Percentiles rank a stretch among this genome's conserved stretches.
Conservation (phyloP, 2,888 invertebrate species). For the Scotopteryx bipunctaria region DNA sequence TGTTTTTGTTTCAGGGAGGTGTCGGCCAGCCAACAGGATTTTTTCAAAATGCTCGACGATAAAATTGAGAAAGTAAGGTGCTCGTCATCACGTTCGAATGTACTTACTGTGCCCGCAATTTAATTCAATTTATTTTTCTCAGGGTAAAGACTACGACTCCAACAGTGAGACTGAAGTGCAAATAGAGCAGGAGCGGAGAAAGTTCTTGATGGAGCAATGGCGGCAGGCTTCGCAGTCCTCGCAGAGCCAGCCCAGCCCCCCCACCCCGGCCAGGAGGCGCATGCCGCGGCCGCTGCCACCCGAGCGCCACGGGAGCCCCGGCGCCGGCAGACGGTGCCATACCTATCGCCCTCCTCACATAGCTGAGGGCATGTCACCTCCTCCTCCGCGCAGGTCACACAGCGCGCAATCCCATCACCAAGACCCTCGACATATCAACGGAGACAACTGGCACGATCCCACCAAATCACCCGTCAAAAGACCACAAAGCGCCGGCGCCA, state of each 20-base stretch:
- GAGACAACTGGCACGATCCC: conserved; percentile 72
- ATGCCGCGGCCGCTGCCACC: conserved; percentile 61
- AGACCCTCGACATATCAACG: conserved; percentile 64
- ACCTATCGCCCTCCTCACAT: conserved; percentile 63
- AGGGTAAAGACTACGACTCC: conserved; percentile 93
- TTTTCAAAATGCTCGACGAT: conserved; percentile 96
- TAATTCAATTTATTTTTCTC: conserved; percentile 32
- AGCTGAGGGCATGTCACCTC: conserved; percentile 72
- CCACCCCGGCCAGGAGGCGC: conserved; percentile 67
- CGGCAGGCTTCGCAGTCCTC: conserved; percentile 85
- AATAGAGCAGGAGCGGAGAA: conserved; percentile 86
- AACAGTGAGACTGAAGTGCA: conserved; percentile 89
- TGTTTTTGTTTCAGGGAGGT: conserved; percentile 86
- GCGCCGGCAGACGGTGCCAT: conserved; percentile 56
- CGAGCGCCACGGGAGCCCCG: conserved; percentile 71
- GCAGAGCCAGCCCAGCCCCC: conserved; percentile 64
- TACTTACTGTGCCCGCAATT: too few relatives aligned
- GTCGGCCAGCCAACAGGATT: conserved; percentile 94
- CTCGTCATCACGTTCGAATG: neutral
- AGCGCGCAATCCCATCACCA: conserved; percentile 69
- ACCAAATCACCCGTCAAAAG: conserved; percentile 74
- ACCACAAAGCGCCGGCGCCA: conserved; percentile 72
- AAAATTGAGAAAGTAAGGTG: conserved; percentile 91
- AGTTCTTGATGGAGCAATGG: conserved; percentile 89
- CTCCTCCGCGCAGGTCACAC: conserved; percentile 67